Percentiles rank a stretch among this genome's conserved stretches.
phyloP scores from a whole-genome alignment of 2,888 invertebrate genomes.

The Cactoblastis cactorum region DNA sequence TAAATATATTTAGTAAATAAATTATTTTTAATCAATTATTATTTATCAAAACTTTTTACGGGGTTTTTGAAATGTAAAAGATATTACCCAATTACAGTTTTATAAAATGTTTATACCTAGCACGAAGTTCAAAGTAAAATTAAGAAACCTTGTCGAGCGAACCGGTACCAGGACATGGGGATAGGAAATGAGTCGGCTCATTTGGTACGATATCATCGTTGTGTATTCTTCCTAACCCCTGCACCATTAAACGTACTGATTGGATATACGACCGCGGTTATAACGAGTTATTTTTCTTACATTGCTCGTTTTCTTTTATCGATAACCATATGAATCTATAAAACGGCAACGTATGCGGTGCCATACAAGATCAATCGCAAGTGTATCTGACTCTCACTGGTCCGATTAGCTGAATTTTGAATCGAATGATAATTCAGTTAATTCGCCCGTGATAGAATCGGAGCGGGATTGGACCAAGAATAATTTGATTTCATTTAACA shows the following conservation, averaged over 20 bases:
- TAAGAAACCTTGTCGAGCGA: background rate
- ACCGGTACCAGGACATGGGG: conserved; percentile 20
- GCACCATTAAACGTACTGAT: background rate
- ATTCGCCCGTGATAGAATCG: conserved; percentile 6
- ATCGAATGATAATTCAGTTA: conserved; percentile 12
- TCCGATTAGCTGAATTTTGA: conserved; percentile 15
- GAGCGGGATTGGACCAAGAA: conserved; percentile 5
- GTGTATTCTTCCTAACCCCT: conserved; percentile 21
- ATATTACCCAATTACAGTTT: too few relatives aligned
- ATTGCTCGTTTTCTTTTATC: background rate
- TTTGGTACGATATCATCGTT: conserved; percentile 28
- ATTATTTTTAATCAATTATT: too few relatives aligned
- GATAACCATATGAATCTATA: too few relatives aligned
- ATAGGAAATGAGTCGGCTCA: conserved; percentile 30
- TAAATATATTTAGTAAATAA: too few relatives aligned
- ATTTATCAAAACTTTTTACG: too few relatives aligned
- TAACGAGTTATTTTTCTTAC: background rate
- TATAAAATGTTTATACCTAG: too few relatives aligned
- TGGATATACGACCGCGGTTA: background rate
- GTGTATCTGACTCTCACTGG: background rate
- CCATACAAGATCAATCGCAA: background rate
- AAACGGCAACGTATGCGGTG: background rate
- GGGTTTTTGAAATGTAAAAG: too few relatives aligned
- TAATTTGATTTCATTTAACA: conserved; percentile 7
- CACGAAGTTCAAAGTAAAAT: conserved; percentile 1